Evolutionary conservation across 2,797 vertebrate species (phyloP).

Genomic region (Galagoides demidoff): DNA sequence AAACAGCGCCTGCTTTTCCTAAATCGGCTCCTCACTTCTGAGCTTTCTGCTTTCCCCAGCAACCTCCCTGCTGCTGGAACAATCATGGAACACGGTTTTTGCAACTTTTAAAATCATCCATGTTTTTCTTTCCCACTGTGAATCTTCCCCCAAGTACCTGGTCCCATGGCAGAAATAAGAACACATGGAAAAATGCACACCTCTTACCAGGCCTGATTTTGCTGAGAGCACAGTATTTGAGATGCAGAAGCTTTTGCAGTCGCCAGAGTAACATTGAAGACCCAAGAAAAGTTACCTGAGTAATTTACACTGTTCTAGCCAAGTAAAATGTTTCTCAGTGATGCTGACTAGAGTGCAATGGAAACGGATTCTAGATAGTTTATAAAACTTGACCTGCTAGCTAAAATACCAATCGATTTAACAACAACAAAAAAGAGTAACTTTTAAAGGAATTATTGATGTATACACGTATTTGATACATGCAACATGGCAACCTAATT

Average conservation of each 20-base stretch:
- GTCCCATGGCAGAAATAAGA: not conserved
- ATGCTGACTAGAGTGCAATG: not conserved
- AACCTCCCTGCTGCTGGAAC: not conserved
- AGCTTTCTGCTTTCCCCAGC: not conserved
- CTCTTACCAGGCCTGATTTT: not conserved
- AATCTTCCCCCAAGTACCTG: not conserved
- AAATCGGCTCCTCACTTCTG: not conserved
- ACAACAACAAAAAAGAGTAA: not conserved
- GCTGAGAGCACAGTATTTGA: slow-evolving; percentile 35
- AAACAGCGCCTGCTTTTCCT: not conserved
- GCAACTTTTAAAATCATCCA: slow-evolving; percentile 9
- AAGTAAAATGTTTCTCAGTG: not conserved
- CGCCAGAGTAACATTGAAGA: not conserved
- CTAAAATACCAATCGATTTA: not conserved
- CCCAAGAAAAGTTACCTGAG: not conserved
- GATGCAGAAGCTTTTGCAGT: not conserved
- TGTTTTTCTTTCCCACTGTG: not conserved
- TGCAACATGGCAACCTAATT: not conserved
- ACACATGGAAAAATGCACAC: not conserved
- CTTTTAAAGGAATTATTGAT: slow-evolving; percentile 27
- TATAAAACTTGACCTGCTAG: not conserved
- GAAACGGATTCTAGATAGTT: not conserved
- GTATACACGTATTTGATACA: not conserved
- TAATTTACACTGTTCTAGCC: not conserved
- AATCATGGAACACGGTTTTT: not conserved